Percentiles rank a stretch among this genome's conserved stretches.
Evolutionary conservation across 2,797 vertebrate genomes (phyloP).

Genomic region (Galaxias olidus): DNA sequence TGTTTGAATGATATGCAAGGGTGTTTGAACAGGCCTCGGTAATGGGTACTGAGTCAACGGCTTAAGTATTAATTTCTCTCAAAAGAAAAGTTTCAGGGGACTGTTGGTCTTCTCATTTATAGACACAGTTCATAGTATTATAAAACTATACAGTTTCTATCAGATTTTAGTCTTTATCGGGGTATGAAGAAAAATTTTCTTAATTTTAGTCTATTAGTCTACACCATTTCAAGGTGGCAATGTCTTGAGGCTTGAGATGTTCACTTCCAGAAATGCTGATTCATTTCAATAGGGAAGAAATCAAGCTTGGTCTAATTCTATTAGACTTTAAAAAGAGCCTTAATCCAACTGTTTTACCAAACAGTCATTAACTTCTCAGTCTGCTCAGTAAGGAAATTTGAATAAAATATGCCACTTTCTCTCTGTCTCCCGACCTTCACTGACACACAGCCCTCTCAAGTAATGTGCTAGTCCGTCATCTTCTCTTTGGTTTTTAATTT

Average conservation of each 20-base stretch:
- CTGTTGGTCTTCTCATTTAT: too few species aligned
- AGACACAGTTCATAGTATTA: too few species aligned
- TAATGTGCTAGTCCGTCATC: constrained; percentile 15
- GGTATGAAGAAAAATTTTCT: too few species aligned
- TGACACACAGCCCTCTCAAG: neutral
- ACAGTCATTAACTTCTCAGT: constrained; percentile 71
- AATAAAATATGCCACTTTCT: constrained; percentile 47
- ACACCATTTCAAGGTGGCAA: too few species aligned
- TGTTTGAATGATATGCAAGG: neutral
- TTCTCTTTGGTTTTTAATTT: constrained; percentile 27
- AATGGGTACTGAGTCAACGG: neutral
- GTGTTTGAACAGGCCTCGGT: neutral
- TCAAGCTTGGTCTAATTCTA: constrained; percentile 39
- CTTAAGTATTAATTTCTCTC: too few species aligned
- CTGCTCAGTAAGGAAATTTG: constrained; percentile 79
- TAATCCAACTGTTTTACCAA: constrained; percentile 46
- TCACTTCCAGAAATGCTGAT: too few species aligned
- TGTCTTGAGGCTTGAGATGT: too few species aligned
- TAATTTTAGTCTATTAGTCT: too few species aligned
- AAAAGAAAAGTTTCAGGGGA: too few species aligned
- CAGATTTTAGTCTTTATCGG: too few species aligned
- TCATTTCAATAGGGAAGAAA: too few species aligned
- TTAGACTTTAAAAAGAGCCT: constrained; percentile 67
- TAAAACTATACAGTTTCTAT: too few species aligned
- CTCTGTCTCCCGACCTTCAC: constrained; percentile 18